Percentiles rank a stretch among this genome's conserved stretches.
These are phyloP conservation scores for Acomys russatus DNA, from an alignment of 2,797 vertebrate species.

Conservation along the genomic window DNA sequence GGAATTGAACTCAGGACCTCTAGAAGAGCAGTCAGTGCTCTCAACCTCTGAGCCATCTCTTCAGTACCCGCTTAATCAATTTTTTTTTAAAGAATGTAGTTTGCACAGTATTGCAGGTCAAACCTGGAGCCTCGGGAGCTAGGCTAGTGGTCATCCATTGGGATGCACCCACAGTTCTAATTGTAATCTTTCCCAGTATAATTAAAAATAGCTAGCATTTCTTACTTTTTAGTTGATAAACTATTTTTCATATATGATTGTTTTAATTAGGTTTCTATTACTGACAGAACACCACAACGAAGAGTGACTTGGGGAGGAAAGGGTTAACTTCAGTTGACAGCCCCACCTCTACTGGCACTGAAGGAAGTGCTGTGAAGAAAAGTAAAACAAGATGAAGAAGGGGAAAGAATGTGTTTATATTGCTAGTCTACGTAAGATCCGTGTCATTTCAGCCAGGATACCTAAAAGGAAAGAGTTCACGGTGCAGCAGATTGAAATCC, in stretches of 20 bases:
- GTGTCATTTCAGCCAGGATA: background rate
- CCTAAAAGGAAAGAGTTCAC: background rate
- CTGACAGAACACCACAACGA: background rate
- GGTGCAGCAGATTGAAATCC: background rate
- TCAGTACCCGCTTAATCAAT: background rate
- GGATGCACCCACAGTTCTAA: background rate
- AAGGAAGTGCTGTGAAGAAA: conserved; percentile 6
- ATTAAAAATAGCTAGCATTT: background rate
- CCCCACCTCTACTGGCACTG: background rate
- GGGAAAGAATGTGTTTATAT: background rate
- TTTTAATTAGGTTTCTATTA: background rate
- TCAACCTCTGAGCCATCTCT: too few relatives aligned
- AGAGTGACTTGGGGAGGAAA: background rate
- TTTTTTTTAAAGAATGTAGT: background rate
- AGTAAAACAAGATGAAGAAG: background rate
- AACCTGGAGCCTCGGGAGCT: background rate
- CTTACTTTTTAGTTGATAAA: background rate
- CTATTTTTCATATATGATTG: background rate
- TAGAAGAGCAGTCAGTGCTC: too few relatives aligned
- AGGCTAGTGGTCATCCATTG: background rate
- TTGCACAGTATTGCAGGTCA: background rate
- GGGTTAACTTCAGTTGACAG: background rate
- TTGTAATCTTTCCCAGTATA: conserved; percentile 46
- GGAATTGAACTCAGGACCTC: too few relatives aligned
- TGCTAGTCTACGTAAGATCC: background rate